Base-by-base conservation (phyloP, 2,797 vertebrate species). In the Danio aesculapii region DNA sequence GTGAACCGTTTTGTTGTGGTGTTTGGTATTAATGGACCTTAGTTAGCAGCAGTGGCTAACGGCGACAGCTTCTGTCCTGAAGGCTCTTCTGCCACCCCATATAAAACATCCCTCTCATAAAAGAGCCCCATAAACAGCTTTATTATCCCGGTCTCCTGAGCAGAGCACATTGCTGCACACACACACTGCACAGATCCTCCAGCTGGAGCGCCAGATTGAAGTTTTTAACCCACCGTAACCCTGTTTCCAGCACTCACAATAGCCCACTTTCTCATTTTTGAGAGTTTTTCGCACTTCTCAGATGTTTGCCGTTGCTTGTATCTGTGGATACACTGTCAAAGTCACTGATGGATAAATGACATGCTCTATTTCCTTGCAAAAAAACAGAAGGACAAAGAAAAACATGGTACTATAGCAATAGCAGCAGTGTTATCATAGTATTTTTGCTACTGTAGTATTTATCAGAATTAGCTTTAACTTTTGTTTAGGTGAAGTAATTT, bases 31-130 rank as follows among this genome's bases (percentile, higher is more conserved):
- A 79, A 59, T 74, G 61, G 58, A 83, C 11, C 47, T 63, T 58
- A 69, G 67, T 63, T 70, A 69, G 47, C 19, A 78, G 61, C 55
- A 50, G 69, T 59, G 49, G 61, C 76, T 73, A 79, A 70, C 57
- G 17, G n/a, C 13, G 41, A 58, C 50, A 52, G 61, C 57, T 30
- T 70, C n/a, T n/a, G 5, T 77, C 71, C 64, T 66, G 30, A n/a
- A 21, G 68, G 58, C 58, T 57, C 46, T 39, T 63, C 57, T 43
- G 62, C 8, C 57, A 55, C 46, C 50, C 47, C 43, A 49, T 75
- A 62, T 82, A 84, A 84, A 84, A 61, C 80, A 79, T 53, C 50
- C 58, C 64, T 64, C 50, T 83, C 50, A 17, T 84, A 77, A 83
- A 84, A 74, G 46, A 66, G 62, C 63, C 74, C 63, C 78, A 77